These are phyloP conservation scores for Drosophila sucinea DNA, from an alignment of 1,140 invertebrate genomes.

Conservation along the genomic window DNA sequence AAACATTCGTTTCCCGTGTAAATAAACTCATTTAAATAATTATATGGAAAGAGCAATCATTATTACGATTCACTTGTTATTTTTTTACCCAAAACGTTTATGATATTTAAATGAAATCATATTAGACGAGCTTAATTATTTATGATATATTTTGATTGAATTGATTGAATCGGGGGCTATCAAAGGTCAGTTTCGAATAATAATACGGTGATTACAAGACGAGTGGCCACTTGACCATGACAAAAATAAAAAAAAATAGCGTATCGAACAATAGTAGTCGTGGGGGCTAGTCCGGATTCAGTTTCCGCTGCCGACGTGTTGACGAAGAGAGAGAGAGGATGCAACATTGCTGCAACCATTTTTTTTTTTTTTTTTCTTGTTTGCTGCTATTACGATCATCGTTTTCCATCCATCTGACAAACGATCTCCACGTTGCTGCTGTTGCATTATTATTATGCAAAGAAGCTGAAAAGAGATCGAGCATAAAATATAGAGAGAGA, in stretches of 20 bases:
- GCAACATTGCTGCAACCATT: slow-evolving; percentile 42
- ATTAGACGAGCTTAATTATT: neutral
- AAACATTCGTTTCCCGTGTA: too few relatives aligned
- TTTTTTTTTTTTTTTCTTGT: slow-evolving; percentile 9
- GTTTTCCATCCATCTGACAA: slow-evolving; percentile 38
- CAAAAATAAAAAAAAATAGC: slow-evolving; percentile 28
- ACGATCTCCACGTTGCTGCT: slow-evolving; percentile 40
- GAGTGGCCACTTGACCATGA: slow-evolving; percentile 64
- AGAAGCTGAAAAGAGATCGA: slow-evolving; percentile 46
- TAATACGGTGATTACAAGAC: neutral
- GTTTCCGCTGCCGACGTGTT: slow-evolving; percentile 28
- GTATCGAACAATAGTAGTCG: slow-evolving; percentile 34
- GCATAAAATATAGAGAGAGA: slow-evolving; percentile 31
- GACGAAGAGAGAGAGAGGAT: neutral
- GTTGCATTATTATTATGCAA: slow-evolving; percentile 73
- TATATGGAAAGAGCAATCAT: too few relatives aligned
- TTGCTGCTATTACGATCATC: slow-evolving; percentile 47
- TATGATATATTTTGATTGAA: neutral
- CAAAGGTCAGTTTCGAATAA: neutral
- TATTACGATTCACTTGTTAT: too few relatives aligned
- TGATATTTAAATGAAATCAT: neutral
- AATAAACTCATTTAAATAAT: too few relatives aligned
- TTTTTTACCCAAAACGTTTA: neutral
- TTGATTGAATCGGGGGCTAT: neutral
- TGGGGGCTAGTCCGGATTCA: neutral